These are phyloP conservation scores for Harpagoxenus sublaevis DNA, from an alignment of 2,888 invertebrate species.

Conservation along the genomic window DNA sequence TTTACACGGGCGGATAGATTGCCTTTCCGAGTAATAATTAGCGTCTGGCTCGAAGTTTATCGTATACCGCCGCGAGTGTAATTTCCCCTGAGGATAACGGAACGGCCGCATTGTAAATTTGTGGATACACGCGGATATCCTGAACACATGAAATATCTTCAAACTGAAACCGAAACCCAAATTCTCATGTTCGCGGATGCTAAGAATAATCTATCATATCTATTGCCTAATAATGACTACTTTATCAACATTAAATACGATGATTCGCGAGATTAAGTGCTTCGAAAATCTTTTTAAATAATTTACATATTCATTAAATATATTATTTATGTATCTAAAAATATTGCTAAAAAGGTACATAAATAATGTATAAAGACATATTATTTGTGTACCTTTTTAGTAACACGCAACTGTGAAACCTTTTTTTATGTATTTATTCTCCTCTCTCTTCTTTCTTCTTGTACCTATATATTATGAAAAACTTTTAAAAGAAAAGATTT, in stretches of 20 bases:
- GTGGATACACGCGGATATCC: constrained; percentile 19
- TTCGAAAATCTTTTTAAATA: neutral
- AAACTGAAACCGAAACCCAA: neutral
- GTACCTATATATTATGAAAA: neutral
- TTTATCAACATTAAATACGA: neutral
- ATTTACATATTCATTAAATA: neutral
- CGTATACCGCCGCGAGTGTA: constrained; percentile 45
- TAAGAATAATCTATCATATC: neutral
- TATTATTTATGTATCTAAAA: too few relatives aligned
- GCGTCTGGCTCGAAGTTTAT: constrained; percentile 50
- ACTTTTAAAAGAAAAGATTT: neutral
- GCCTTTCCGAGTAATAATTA: constrained; percentile 55
- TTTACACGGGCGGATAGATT: constrained; percentile 29
- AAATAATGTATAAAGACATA: neutral
- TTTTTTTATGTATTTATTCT: neutral
- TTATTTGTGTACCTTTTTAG: neutral
- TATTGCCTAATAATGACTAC: neutral
- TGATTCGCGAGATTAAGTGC: neutral
- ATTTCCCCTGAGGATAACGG: constrained; percentile 59
- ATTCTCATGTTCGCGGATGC: neutral
- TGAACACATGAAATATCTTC: constrained; percentile 29
- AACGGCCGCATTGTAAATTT: constrained; percentile 46
- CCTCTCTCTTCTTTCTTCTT: too few relatives aligned
- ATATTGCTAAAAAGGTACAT: too few relatives aligned
- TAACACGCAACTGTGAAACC: neutral